Evolutionary conservation across 2,888 invertebrate genomes (phyloP), one percentile per base, ranked within the genome.

Genomic region (Achlya flavicornis): DNA sequence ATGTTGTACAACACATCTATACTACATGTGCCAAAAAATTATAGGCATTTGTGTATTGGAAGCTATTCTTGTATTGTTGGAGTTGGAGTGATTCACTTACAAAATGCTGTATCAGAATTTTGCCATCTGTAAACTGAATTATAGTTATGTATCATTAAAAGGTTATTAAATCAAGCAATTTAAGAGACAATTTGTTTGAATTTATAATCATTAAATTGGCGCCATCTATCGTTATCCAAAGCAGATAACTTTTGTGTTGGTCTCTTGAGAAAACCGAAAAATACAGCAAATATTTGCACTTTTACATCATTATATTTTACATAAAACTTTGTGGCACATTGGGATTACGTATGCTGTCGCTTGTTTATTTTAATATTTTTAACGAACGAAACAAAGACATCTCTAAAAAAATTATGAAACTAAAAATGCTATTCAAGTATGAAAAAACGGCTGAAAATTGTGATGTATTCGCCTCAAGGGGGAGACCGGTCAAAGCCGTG

Each of bases 381-480:
- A 53, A 53, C 53, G 10, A 19, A 19, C 53, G 53, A 53, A 53
- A 53, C 14, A 53, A 53, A 53, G 19, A 19, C 19, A 53, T 19
- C 19, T 10, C n/a, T 3, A 19, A 43, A 4, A 19, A 43, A 19
- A 43, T 19, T 41, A 19, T 60, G 8, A 16, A 60, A 41, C 11
- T 46, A 14, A 16, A 41, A 35, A 35, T 58, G 16, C 16, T 14
- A 35, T 33, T 12, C n/a, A 16, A 38, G 35, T 38, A 35, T 16
- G 38, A 19, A 41, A 60, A 59, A 41, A 19, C 10, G 19, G 0
- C 14, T 26, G 59, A 71, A 72, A 68, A 66, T 19, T 63, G 60
- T 63, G 61, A 26, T 65, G 72, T 76, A 72, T 66, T 66, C 66
- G 76, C 69, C 67, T 69, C 67, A 66, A 66, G 69, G 32, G 62